Percentiles rank a stretch among this genome's conserved stretches.
Evolutionary conservation across 2,888 invertebrate genomes (phyloP).

Genomic region (Linhomoeus sp.): DNA sequence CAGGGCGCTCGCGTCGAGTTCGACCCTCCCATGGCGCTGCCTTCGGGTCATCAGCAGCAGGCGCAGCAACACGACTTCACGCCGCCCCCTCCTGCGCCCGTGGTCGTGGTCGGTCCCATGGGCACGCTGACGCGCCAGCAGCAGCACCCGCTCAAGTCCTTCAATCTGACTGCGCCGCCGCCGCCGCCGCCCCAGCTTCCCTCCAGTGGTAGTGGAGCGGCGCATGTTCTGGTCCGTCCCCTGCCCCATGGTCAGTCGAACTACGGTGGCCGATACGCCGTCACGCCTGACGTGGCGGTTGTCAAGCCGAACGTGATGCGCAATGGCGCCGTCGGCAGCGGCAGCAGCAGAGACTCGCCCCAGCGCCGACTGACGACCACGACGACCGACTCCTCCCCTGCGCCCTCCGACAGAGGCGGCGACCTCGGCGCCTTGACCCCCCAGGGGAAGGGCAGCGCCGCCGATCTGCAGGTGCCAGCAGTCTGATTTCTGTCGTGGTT

Average conservation of each 20-base stretch:
- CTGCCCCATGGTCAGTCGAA: constrained; percentile 7
- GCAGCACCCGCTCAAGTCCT: constrained; percentile 11
- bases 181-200: constrained; percentile 4
- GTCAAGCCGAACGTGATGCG: constrained; percentile 1
- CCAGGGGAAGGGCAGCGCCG: too few relatives aligned
- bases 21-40: constrained; percentile 13
- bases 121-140: constrained; percentile 1
- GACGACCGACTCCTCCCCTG: too few relatives aligned
- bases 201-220: background rate
- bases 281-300: constrained; percentile 3
- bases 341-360: too few relatives aligned
- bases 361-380: too few relatives aligned
- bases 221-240: constrained; percentile 9
- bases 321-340: background rate
- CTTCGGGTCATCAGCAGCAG: too few relatives aligned
- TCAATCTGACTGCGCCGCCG: constrained; percentile 7
- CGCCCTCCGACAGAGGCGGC: too few relatives aligned
- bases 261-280: constrained; percentile 14
- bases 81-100: constrained; percentile 8
- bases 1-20: constrained; percentile 19
- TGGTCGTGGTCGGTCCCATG: background rate
- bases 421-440: too few relatives aligned
- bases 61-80: constrained; percentile 7
- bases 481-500: too few relatives aligned
- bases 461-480: too few relatives aligned